Evolutionary conservation across 2,113 vertebrate species (phyloP).

Genomic region (Hiodon alosoides): DNA sequence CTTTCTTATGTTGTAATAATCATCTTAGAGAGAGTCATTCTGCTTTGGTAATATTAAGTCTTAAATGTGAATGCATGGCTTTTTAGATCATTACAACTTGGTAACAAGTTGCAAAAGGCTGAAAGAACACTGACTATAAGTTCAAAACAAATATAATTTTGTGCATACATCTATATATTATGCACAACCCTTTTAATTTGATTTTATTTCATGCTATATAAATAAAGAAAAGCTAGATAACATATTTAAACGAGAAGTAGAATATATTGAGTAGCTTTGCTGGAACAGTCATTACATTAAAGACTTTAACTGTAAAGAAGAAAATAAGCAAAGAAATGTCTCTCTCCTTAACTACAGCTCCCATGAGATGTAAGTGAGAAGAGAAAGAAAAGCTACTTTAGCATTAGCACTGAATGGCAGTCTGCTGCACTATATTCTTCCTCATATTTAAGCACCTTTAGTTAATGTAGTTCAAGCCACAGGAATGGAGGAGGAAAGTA

Average conservation of each 20-base stretch:
- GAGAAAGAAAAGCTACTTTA: neutral
- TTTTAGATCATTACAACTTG: slow-evolving; percentile 29
- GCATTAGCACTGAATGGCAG: neutral
- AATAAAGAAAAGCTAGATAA: too few species aligned
- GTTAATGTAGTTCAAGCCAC: too few species aligned
- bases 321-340: too few species aligned
- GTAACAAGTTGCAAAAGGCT: slow-evolving; percentile 25
- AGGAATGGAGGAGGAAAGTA: too few species aligned
- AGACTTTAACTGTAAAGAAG: too few species aligned
- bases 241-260: too few species aligned
- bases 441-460: too few species aligned
- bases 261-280: too few species aligned
- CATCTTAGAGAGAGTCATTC: slow-evolving; percentile 22
- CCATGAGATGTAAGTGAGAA: neutral
- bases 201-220: too few species aligned
- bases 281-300: too few species aligned
- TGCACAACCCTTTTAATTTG: too few species aligned
- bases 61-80: slow-evolving; percentile 36
- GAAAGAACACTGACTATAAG: slow-evolving; percentile 50
- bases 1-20: slow-evolving; percentile 38
- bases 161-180: slow-evolving; percentile 21
- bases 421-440: neutral
- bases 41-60: slow-evolving; percentile 52
- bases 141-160: slow-evolving; percentile 8
- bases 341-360: neutral